phyloP scores from a whole-genome alignment of 2,888 invertebrate genomes.

The Pyrrhosoma nymphula region DNA sequence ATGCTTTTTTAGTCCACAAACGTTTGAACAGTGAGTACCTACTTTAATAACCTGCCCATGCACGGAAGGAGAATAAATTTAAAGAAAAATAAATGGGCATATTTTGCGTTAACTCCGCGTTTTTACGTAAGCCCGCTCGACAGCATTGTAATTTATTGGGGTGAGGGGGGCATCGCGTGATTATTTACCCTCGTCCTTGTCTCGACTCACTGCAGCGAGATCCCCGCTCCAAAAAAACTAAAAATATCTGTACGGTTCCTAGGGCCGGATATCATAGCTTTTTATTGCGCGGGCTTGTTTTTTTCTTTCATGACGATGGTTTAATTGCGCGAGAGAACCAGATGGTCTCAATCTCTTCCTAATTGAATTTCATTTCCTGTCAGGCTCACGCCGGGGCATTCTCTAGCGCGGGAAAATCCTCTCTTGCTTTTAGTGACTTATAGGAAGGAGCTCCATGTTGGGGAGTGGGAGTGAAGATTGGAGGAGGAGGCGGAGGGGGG shows the following conservation, averaged over 20 bases:
- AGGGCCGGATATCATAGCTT: not conserved
- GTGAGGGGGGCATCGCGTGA: not conserved
- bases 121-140: not conserved
- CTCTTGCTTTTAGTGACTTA: not conserved
- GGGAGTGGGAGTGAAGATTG: not conserved
- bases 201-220: not conserved
- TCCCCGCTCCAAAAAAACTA: not conserved
- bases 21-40: too few species aligned
- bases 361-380: constrained; percentile 39
- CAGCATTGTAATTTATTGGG: not conserved
- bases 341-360: constrained; percentile 36
- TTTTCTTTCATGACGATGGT: constrained; percentile 11
- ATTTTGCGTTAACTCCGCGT: not conserved
- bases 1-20: too few species aligned
- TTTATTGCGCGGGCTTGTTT: constrained; percentile 4
- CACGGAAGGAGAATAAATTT: too few species aligned
- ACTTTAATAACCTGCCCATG: too few species aligned
- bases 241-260: constrained; percentile 12
- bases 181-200: constrained; percentile 13
- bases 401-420: not conserved
- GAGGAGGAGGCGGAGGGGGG: not conserved
- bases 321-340: constrained; percentile 26
- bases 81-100: not conserved
- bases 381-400: not conserved
- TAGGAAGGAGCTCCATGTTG: not conserved